phyloP scores from a whole-genome alignment of 2,888 invertebrate genomes.

The Amiota communis region DNA sequence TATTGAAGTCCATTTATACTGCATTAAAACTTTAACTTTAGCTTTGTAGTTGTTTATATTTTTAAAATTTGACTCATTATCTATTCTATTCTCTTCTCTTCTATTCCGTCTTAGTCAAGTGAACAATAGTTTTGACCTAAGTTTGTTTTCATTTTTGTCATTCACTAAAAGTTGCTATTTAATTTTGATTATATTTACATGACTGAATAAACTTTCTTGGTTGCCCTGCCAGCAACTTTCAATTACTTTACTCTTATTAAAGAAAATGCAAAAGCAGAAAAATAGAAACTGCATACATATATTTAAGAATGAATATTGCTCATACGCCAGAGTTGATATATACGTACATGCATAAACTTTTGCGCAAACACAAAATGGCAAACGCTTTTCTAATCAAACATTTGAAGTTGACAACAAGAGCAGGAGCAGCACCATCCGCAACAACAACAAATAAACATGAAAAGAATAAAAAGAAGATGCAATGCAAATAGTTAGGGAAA shows the following conservation, averaged over 20 bases:
- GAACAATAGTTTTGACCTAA: no score
- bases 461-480: neutral
- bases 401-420: neutral
- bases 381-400: slow-evolving; percentile 7
- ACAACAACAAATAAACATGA: neutral
- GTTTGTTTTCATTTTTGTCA: no score
- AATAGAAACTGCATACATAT: neutral
- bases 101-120: no score
- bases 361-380: neutral
- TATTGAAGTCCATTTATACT: no score
- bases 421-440: neutral
- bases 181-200: no score
- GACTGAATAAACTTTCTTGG: neutral
- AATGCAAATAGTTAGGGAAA: neutral
- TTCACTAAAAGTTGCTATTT: no score
- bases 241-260: no score
- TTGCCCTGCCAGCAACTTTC: neutral
- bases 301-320: neutral
- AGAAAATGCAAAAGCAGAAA: neutral
- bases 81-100: no score
- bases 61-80: no score
- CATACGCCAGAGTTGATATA: neutral
- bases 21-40: no score
- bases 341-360: no score
- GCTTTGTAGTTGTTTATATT: no score